Conservation (phyloP, 2,888 invertebrate species). For the Plemyria rubiginata region DNA sequence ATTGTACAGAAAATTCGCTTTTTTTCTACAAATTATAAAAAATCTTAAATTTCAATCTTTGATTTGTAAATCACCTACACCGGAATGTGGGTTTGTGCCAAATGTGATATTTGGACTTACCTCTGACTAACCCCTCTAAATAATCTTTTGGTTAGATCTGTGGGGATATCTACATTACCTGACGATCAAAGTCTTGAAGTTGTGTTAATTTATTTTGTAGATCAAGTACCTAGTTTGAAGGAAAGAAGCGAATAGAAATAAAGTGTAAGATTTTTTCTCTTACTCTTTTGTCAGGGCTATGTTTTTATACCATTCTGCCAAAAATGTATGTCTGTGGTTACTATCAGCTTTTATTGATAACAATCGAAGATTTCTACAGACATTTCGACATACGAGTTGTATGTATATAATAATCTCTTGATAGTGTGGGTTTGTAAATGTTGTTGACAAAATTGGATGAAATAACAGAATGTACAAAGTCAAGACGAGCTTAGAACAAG, state of each 20-base stretch:
- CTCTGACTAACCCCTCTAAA: too few relatives aligned
- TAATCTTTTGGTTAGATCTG: too few relatives aligned
- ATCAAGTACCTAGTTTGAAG: constrained; percentile 7
- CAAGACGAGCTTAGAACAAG: constrained; percentile 24
- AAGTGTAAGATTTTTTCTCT: constrained; percentile 16
- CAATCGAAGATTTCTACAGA: neutral
- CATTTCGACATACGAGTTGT: constrained; percentile 8
- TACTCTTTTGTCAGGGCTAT: constrained; percentile 25
- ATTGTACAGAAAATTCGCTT: constrained; percentile 11
- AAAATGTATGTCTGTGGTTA: constrained; percentile 31
- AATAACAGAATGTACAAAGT: constrained; percentile 30
- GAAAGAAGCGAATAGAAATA: constrained; percentile 11
- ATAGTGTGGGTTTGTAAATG: constrained; percentile 3
- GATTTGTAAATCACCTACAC: neutral
- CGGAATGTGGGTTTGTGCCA: neutral
- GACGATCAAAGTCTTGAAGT: too few relatives aligned
- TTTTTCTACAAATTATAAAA: constrained; percentile 12
- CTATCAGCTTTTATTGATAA: constrained; percentile 7
- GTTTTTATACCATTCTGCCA: constrained; percentile 49
- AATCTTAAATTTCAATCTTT: neutral
- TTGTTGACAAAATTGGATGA: constrained; percentile 8
- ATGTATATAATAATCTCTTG: constrained; percentile 16
- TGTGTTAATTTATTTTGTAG: neutral
- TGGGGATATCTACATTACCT: too few relatives aligned
- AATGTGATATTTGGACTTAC: neutral